Evolutionary conservation across 2,113 vertebrate species (phyloP).

Genomic region (Catagonus wagneri): DNA sequence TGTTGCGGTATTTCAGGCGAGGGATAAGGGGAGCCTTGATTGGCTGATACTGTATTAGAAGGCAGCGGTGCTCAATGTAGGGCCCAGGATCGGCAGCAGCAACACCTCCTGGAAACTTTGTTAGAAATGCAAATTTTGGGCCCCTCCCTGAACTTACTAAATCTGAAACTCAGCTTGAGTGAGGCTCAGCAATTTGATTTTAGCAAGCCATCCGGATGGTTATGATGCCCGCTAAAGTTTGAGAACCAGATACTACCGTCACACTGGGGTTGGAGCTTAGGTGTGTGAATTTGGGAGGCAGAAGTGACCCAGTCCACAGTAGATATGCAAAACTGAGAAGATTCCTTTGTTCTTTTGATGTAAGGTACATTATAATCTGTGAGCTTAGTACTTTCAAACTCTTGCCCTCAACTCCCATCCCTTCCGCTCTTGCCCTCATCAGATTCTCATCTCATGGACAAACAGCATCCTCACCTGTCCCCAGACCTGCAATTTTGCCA

Average conservation of each 20-base stretch:
- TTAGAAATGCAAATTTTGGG: slow-evolving; percentile 20
- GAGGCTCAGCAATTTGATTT: neutral
- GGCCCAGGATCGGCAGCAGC: neutral
- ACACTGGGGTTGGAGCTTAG: neutral
- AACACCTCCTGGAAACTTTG: neutral
- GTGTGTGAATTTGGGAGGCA: neutral
- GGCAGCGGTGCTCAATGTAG: neutral
- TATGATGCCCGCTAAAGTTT: neutral
- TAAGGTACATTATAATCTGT: neutral
- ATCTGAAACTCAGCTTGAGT: neutral
- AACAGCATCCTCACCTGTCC: too few species aligned
- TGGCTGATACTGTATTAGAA: neutral
- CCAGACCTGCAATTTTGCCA: neutral
- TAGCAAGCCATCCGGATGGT: neutral
- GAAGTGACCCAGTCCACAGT: neutral
- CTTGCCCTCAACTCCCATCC: neutral
- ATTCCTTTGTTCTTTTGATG: neutral
- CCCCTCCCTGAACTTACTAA: neutral
- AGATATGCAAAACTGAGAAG: neutral
- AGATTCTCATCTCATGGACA: neutral
- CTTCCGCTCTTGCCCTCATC: neutral
- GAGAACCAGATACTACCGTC: neutral
- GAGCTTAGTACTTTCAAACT: neutral
- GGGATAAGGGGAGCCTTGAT: neutral
- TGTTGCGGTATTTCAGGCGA: neutral